Evolutionary conservation across 1,140 invertebrate genomes (phyloP), one percentile per base, ranked within the genome.

Genomic region (Drosophila rufa): DNA sequence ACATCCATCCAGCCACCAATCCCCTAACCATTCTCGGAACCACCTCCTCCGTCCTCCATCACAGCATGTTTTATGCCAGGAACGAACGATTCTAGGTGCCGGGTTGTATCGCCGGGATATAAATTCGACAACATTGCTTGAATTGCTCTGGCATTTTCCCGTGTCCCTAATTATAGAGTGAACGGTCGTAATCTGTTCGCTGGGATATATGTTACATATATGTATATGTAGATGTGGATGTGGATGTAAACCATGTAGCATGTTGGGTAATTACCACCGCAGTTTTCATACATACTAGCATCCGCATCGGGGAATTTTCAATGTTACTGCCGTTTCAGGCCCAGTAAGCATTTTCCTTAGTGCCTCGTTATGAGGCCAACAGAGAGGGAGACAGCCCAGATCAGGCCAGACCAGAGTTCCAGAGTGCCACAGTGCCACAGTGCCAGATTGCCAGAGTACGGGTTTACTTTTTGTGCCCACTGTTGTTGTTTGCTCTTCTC

Each of bases 81-180:
- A 36, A 4, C 56, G 19, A 57, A 43, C 55, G 56, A 45, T 58
- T 58, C 38, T 58, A 58, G 56, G 38, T 45, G 56, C 56, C 55
- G 55, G 36, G 55, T 36, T 64, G 27, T 46, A 48, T 71, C 50
- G 48, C 57, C 47, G 55, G 62, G 64, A 69, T 61, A 79, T 73
- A 79, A 80, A 80, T 79, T 74, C 46, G 40, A 57, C 61, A 80
- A 59, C 62, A 75, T 74, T 53, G 71, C 58, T 45, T 71, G 57
- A 75, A 75, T 79, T 64, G 60, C 22, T 22, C 59, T 55, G 33
- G 11, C 56, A 58, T 58, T 56, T 56, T 56, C 53, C 53, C 53
- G 36, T 40, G 53, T 36, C 53, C 53, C 53, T 56, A 56, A 56
- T 56, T 56, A 40, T 56, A 51, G 59, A 53, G 59, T 51, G 58